Percentiles rank a stretch among this genome's conserved stretches.
These are phyloP conservation scores for Antechinus flavipes DNA, from an alignment of 2,113 vertebrate genomes.

Conservation along the genomic window DNA sequence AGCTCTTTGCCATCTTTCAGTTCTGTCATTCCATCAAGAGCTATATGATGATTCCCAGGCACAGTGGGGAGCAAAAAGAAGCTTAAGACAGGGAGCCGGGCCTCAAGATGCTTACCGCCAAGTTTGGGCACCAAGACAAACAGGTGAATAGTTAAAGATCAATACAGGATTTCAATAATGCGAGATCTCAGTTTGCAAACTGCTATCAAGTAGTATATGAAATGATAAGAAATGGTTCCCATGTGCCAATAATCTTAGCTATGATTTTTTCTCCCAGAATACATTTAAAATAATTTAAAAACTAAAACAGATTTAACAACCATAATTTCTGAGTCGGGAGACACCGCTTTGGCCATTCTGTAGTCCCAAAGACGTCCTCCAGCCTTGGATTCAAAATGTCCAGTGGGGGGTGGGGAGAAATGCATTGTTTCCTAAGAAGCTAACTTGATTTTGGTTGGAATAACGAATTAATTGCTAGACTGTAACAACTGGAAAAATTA, in stretches of 20 bases:
- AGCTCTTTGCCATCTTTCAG: constrained; percentile 12
- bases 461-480: neutral
- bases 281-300: neutral
- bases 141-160: neutral
- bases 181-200: too few species aligned
- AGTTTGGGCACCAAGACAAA: constrained; percentile 4
- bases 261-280: neutral
- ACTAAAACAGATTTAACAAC: neutral
- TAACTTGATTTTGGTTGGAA: neutral
- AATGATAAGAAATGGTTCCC: neutral
- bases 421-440: neutral
- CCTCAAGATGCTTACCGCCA: neutral
- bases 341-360: neutral
- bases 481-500: neutral
- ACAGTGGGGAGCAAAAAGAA: constrained; percentile 8
- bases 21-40: constrained; percentile 4
- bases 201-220: neutral
- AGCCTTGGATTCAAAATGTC: neutral
- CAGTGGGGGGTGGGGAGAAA: neutral
- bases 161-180: neutral
- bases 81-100: neutral
- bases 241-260: neutral
- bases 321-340: neutral
- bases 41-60: neutral
- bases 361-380: neutral